Conservation (phyloP, 2,797 vertebrate genomes). For the Eulemur coronatus region DNA sequence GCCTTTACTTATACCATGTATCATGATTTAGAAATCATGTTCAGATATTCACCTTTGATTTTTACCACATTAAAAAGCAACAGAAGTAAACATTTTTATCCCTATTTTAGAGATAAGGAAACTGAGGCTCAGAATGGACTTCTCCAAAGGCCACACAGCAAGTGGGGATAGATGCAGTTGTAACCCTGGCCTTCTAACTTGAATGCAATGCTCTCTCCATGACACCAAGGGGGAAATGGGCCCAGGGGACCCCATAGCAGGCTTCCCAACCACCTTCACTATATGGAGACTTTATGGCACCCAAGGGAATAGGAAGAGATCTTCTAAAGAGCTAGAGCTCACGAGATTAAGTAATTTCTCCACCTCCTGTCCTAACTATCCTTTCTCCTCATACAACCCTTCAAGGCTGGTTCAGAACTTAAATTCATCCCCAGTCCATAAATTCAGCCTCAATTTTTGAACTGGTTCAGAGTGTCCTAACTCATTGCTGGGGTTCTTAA, state of each 20-base stretch:
- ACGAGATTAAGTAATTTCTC: constrained; percentile 16
- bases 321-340: constrained; percentile 9
- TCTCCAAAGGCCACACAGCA: not conserved
- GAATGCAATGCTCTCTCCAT: not conserved
- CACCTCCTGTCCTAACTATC: not conserved
- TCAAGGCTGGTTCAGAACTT: not conserved
- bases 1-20: not conserved
- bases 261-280: not conserved
- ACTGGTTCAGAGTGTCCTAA: constrained; percentile 5
- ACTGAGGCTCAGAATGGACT: not conserved
- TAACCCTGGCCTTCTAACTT: constrained; percentile 8
- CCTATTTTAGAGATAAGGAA: constrained; percentile 25
- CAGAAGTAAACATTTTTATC: constrained; percentile 16
- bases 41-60: not conserved
- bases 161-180: not conserved
- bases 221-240: not conserved
- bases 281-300: not conserved
- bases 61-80: constrained; percentile 26
- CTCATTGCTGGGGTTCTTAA: constrained; percentile 6
- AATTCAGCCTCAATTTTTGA: not conserved
- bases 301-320: not conserved
- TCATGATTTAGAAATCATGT: constrained; percentile 7
- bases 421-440: not conserved
- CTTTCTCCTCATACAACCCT: not conserved
- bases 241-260: not conserved